These are phyloP conservation scores for Microctonus aethiopoides DNA, from an alignment of 2,888 invertebrate genomes.

Conservation along the genomic window DNA sequence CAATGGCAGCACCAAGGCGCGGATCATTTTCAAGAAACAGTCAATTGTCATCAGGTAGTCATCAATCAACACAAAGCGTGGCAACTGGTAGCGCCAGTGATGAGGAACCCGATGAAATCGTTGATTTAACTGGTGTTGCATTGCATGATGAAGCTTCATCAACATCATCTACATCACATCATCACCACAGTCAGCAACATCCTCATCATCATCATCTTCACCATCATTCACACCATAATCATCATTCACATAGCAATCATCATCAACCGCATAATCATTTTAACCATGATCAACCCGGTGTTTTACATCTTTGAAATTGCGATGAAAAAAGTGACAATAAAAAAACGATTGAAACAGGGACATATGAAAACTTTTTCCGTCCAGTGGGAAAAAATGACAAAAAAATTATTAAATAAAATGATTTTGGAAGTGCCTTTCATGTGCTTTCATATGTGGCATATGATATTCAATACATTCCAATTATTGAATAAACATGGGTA, in stretches of 20 bases:
- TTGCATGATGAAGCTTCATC: constrained; percentile 69
- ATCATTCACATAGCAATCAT: constrained; percentile 57
- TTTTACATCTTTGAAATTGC: constrained; percentile 57
- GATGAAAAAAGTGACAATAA: neutral
- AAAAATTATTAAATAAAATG: neutral
- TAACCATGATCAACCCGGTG: constrained; percentile 60
- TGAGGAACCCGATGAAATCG: constrained; percentile 89
- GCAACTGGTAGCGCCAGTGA: constrained; percentile 75
- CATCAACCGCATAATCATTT: constrained; percentile 49
- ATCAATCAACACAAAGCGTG: constrained; percentile 76
- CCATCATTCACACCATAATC: constrained; percentile 40
- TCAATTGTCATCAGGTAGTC: constrained; percentile 79
- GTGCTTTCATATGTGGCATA: constrained; percentile 14
- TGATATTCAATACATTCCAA: constrained; percentile 18
- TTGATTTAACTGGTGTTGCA: constrained; percentile 84
- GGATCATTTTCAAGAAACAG: constrained; percentile 82
- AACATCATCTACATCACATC: constrained; percentile 54
- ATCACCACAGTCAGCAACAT: constrained; percentile 58
- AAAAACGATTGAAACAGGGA: neutral
- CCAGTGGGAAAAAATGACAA: neutral
- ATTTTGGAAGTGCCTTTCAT: constrained; percentile 7
- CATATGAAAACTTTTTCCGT: no score
- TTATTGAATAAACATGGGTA: constrained; percentile 20
- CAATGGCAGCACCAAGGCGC: constrained; percentile 74
- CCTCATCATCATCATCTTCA: constrained; percentile 50